Conservation (phyloP, 2,797 vertebrate species). For the Microctenopoma steveboyesi region DNA sequence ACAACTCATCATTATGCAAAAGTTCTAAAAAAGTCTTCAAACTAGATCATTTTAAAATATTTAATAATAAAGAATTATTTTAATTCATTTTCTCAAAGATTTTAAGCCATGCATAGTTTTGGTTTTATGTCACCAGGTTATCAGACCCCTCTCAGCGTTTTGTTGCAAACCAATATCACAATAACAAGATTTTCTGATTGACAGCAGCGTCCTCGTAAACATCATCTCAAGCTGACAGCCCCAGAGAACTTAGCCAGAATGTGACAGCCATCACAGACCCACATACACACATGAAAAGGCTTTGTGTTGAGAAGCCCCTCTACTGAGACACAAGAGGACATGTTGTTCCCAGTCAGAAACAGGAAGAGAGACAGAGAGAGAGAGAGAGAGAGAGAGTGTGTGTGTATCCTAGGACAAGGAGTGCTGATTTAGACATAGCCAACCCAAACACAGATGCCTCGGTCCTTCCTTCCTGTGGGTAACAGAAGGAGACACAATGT, state of each 20-base stretch:
- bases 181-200: slow-evolving; percentile 66
- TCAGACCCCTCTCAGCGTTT: neutral
- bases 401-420: slow-evolving; percentile 71
- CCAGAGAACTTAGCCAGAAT: slow-evolving; percentile 60
- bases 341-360: slow-evolving; percentile 70
- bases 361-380: slow-evolving; percentile 24
- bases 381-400: slow-evolving; percentile 13
- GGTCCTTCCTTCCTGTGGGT: slow-evolving; percentile 80
- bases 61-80: neutral
- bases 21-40: neutral
- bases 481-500: slow-evolving; percentile 85
- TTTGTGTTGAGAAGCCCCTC: slow-evolving; percentile 70
- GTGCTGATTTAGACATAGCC: slow-evolving; percentile 85
- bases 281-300: slow-evolving; percentile 72
- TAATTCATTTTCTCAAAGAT: neutral
- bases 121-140: neutral
- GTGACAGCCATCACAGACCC: slow-evolving; percentile 70
- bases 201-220: slow-evolving; percentile 71
- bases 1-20: neutral
- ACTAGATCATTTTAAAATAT: neutral
- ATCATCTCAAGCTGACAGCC: slow-evolving; percentile 68
- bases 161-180: slow-evolving; percentile 27
- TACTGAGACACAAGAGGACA: slow-evolving; percentile 74
- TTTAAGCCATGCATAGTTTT: neutral
- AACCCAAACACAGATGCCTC: slow-evolving; percentile 83